phyloP scores from a whole-genome alignment of 1,140 invertebrate genomes.

The Macrobrachium rosenbergii region DNA sequence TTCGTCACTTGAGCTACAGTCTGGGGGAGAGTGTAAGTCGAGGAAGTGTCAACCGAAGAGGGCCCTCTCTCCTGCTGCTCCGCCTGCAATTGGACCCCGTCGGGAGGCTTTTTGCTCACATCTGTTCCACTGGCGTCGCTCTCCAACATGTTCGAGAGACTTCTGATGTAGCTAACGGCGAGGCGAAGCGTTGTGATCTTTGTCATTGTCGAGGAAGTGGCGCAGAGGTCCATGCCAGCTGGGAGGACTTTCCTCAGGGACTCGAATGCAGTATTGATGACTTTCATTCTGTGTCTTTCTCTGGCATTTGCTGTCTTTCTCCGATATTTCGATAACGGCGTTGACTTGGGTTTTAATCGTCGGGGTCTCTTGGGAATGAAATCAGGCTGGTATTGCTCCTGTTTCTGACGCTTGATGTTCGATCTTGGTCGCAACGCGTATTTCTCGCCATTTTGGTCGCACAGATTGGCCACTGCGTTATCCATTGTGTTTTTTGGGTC shows the following conservation, averaged over 20 bases:
- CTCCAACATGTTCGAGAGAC: conserved; percentile 73
- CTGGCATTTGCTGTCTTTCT: conserved; percentile 89
- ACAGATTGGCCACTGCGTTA: no score
- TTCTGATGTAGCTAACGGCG: conserved; percentile 88
- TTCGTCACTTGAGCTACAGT: background rate
- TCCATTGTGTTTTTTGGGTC: no score
- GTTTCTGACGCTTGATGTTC: conserved; percentile 72
- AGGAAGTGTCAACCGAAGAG: background rate
- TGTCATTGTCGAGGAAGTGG: conserved; percentile 79
- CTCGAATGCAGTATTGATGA: conserved; percentile 90
- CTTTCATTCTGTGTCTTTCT: conserved; percentile 86
- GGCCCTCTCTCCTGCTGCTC: background rate
- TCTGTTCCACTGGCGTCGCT: background rate
- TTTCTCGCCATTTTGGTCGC: conserved; percentile 65
- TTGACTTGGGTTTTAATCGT: conserved; percentile 77
- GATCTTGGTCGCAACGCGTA: conserved; percentile 74
- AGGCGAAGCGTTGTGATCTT: conserved; percentile 88
- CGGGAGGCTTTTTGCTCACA: background rate
- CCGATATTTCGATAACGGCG: conserved; percentile 89
- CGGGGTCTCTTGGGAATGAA: background rate
- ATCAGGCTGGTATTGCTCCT: conserved; percentile 66
- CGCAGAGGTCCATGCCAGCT: conserved; percentile 67
- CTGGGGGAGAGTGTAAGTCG: background rate
- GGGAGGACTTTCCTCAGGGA: conserved; percentile 82
- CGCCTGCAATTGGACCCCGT: background rate